Percentiles rank a stretch among this genome's conserved stretches.
phyloP scores from a whole-genome alignment of 2,888 invertebrate species.

The Drosophila kambysellisi region DNA sequence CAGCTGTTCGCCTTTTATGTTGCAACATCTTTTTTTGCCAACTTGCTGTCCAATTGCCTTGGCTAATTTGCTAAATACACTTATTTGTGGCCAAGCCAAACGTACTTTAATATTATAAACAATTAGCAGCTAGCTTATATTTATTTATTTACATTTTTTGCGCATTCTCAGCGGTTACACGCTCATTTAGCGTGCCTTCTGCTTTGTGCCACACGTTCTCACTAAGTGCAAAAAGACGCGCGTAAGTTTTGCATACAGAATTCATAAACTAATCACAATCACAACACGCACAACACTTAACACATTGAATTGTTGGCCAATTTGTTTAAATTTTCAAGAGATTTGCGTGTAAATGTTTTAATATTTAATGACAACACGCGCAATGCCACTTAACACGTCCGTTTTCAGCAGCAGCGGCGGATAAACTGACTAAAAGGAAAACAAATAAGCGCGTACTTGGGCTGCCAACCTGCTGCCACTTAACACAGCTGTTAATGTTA shows the following conservation, averaged over 20 bases:
- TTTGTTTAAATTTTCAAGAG: conserved; percentile 27
- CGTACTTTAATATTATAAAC: background rate
- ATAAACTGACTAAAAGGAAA: conserved; percentile 58
- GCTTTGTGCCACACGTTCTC: conserved; percentile 63
- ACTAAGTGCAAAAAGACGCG: conserved; percentile 8
- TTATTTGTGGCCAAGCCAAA: conserved; percentile 20
- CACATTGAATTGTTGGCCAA: conserved; percentile 13
- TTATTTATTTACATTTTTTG: conserved; percentile 75
- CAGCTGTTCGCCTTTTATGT: conserved; percentile 60
- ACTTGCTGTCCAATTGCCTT: conserved; percentile 24
- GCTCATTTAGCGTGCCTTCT: conserved; percentile 60
- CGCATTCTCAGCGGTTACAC: conserved; percentile 48
- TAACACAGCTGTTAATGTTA: conserved; percentile 44
- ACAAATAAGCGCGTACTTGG: conserved; percentile 34
- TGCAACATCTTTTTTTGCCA: conserved; percentile 25
- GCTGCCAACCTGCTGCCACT: conserved; percentile 29
- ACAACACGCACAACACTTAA: conserved; percentile 1
- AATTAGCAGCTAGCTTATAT: conserved; percentile 24
- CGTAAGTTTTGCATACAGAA: conserved; percentile 3
- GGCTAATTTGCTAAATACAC: conserved; percentile 24
- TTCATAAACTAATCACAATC: conserved; percentile 3
- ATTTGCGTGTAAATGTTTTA: conserved; percentile 32
- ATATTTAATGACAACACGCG: conserved; percentile 15
- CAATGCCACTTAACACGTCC: conserved; percentile 5
- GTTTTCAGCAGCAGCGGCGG: conserved; percentile 57